A percentile compares a stretch with the other conserved stretches of the same genome.
Evolutionary conservation across 2,113 vertebrate species (phyloP).

Genomic region (Aspidoscelis tigris): DNA sequence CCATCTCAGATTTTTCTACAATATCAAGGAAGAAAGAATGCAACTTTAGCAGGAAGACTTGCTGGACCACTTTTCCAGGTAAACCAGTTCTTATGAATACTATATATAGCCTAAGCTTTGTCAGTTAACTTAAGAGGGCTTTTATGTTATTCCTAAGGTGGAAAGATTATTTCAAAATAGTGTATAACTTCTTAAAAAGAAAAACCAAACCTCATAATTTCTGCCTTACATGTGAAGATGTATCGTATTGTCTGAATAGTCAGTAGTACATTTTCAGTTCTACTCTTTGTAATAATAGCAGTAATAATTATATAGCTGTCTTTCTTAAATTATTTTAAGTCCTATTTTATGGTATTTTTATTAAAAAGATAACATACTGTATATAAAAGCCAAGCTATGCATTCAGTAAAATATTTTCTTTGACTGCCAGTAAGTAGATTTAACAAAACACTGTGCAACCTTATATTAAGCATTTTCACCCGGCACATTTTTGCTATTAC

Average conservation of each 20-base stretch:
- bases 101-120: constrained; percentile 28
- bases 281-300: background rate
- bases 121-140: background rate
- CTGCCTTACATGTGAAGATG: too few relatives aligned
- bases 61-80: constrained; percentile 97
- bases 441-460: background rate
- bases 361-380: background rate
- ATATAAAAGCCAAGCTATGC: background rate
- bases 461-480: too few relatives aligned
- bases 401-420: background rate
- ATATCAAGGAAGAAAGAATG: constrained; percentile 91
- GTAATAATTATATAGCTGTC: background rate
- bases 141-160: background rate
- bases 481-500: too few relatives aligned
- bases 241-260: background rate
- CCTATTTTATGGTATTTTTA: background rate
- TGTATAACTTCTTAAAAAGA: background rate
- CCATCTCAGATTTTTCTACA: constrained; percentile 89
- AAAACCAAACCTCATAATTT: background rate
- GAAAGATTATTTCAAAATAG: background rate
- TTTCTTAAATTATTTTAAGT: background rate
- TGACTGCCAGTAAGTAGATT: background rate
- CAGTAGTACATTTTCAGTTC: background rate
- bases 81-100: constrained; percentile 68
- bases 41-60: constrained; percentile 92